Conservation (phyloP, 2,888 invertebrate species). For the Apodemia mormo region DNA sequence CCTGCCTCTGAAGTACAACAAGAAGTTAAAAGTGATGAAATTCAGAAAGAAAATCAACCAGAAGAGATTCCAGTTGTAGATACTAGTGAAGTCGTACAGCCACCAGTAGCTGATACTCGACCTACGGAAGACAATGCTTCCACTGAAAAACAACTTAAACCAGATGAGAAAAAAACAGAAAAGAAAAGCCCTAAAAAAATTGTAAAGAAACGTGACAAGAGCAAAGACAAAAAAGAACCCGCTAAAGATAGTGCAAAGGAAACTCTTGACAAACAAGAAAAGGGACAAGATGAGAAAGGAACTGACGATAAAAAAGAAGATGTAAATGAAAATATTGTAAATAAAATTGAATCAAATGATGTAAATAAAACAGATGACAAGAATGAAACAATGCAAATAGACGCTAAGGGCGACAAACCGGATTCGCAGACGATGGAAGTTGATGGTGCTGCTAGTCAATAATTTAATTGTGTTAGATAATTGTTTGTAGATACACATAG, state of each 20-base stretch:
- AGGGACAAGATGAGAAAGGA: constrained; percentile 35
- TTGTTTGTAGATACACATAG: constrained; percentile 61
- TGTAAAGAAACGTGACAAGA: constrained; percentile 72
- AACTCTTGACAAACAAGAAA: constrained; percentile 36
- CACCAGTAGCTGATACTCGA: constrained; percentile 53
- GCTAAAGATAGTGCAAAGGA: constrained; percentile 55
- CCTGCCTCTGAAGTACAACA: constrained; percentile 33
- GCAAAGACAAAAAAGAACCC: constrained; percentile 67
- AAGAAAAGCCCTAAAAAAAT: constrained; percentile 60
- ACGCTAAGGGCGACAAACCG: constrained; percentile 50
- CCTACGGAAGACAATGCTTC: constrained; percentile 46
- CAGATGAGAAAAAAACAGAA: constrained; percentile 45
- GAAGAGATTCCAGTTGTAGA: constrained; percentile 31
- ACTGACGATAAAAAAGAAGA: constrained; percentile 55
- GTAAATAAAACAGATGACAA: constrained; percentile 41
- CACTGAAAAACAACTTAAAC: constrained; percentile 30
- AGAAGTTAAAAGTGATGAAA: constrained; percentile 33
- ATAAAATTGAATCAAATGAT: constrained; percentile 21
- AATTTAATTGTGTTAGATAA: constrained; percentile 70
- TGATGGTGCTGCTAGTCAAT: constrained; percentile 78
- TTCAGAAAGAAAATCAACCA: constrained; percentile 34
- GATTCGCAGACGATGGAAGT: constrained; percentile 69
- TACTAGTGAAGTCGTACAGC: constrained; percentile 36
- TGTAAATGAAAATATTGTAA: constrained; percentile 42
- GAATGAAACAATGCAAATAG: constrained; percentile 43